A percentile compares a stretch with the other conserved stretches of the same genome.
These are phyloP conservation scores for Erpobdella octoculata DNA, from an alignment of 2,888 invertebrate genomes.

Conservation along the genomic window DNA sequence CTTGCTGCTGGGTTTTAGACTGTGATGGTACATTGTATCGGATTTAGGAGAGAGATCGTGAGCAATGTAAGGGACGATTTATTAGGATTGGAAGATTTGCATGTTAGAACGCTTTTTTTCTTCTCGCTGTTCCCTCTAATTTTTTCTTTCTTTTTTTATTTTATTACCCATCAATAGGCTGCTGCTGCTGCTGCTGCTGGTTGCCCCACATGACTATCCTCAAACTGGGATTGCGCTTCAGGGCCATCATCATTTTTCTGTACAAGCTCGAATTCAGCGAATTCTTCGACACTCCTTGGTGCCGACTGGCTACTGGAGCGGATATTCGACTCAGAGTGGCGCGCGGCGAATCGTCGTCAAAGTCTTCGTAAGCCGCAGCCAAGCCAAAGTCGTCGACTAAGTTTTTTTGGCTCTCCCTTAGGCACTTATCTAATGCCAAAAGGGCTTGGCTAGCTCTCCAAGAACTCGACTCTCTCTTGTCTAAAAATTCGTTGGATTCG, in stretches of 20 bases:
- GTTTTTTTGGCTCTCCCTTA: slow-evolving; percentile 8
- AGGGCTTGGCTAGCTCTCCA: slow-evolving; percentile 6
- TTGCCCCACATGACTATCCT: slow-evolving; percentile 23
- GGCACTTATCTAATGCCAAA: slow-evolving; percentile 13
- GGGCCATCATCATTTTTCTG: slow-evolving; percentile 24
- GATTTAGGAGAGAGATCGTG: too few species aligned
- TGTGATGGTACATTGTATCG: too few species aligned
- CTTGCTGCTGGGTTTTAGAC: too few species aligned
- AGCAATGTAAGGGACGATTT: too few species aligned
- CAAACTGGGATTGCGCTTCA: slow-evolving; percentile 23
- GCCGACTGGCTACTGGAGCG: background rate
- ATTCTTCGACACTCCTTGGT: slow-evolving; percentile 2
- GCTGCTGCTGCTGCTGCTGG: too few species aligned
- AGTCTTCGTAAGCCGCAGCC: background rate
- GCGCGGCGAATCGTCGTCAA: background rate
- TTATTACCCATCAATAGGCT: too few species aligned
- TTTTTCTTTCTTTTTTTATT: too few species aligned
- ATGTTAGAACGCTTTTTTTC: too few species aligned
- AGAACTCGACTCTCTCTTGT: background rate
- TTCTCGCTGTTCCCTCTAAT: too few species aligned
- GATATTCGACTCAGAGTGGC: background rate
- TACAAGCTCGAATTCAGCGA: background rate
- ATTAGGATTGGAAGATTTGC: too few species aligned
- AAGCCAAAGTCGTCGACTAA: background rate
- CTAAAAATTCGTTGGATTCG: background rate